phyloP scores from a whole-genome alignment of 2,113 vertebrate species.

The Gobio gobio region DNA sequence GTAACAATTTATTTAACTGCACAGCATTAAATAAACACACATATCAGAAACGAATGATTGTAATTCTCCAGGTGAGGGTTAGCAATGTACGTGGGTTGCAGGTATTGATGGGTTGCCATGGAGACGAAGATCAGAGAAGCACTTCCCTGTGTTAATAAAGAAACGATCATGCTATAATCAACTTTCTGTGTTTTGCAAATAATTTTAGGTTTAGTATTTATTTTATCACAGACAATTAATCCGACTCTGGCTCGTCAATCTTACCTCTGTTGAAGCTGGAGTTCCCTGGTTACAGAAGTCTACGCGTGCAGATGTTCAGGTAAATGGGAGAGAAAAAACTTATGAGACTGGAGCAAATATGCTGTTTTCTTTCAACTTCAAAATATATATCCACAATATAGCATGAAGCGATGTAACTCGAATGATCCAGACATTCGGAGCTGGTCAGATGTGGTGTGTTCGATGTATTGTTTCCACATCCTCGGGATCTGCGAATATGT shows the following conservation, averaged over 20 bases:
- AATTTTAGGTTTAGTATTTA: neutral
- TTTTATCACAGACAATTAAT: neutral
- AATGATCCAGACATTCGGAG: conserved; percentile 23
- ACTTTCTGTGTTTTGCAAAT: neutral
- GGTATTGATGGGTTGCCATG: neutral
- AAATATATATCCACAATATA: conserved; percentile 30
- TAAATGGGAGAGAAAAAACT: neutral
- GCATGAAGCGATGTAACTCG: conserved; percentile 10
- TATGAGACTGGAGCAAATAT: neutral
- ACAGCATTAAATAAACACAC: neutral
- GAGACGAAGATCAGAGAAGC: conserved; percentile 3
- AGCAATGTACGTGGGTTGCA: neutral
- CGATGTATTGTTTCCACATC: conserved; percentile 59
- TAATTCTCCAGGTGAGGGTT: neutral
- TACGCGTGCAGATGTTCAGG: neutral
- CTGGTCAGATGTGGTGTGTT: conserved; percentile 59
- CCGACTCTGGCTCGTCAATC: neutral
- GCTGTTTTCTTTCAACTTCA: neutral
- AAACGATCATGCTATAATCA: neutral
- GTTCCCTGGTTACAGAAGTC: neutral
- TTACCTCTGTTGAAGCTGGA: conserved; percentile 4
- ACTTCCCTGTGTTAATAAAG: conserved; percentile 29
- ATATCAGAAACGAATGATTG: neutral
- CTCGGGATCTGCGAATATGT: conserved; percentile 30
- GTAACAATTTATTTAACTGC: conserved; percentile 6